phyloP scores from a whole-genome alignment of 2,797 vertebrate species.

The Parauchenoglanis ngamensis region DNA sequence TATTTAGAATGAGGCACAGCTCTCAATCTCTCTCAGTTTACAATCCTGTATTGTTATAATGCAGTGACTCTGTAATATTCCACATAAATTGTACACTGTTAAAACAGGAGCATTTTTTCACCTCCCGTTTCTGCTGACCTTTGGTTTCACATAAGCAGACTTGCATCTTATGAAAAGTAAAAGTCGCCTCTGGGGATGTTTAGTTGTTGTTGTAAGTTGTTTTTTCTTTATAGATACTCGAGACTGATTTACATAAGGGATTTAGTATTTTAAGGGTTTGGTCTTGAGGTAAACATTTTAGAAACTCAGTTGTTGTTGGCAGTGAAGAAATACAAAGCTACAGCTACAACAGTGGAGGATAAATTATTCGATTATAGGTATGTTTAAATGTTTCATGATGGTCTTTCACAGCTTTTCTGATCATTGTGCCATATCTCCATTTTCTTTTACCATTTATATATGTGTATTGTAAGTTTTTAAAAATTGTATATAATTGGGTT shows the following conservation, averaged over 20 bases:
- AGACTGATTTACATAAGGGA: conserved; percentile 15
- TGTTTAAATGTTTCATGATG: not conserved
- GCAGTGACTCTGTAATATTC: not conserved
- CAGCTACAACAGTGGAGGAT: not conserved
- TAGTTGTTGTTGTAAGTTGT: not conserved
- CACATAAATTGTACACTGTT: not conserved
- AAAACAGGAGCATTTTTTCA: not conserved
- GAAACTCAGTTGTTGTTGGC: not conserved
- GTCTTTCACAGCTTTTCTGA: not conserved
- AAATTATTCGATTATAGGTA: not conserved
- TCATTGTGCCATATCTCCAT: not conserved
- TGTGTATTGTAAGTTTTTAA: not conserved
- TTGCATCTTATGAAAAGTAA: not conserved
- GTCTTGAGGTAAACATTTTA: not conserved
- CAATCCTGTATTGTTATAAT: not conserved
- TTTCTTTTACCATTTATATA: not conserved
- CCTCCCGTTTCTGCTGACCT: not conserved
- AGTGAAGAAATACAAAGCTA: not conserved
- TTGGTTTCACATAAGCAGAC: not conserved
- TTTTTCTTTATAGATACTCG: not conserved
- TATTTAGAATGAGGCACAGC: not conserved
- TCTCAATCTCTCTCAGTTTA: not conserved
- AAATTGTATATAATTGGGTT: not conserved
- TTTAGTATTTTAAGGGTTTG: too few relatives aligned
- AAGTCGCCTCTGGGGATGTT: not conserved